phyloP scores from a whole-genome alignment of 37 sponge, comb jelly and placozoan species.

The Halichondria panicea region DNA sequence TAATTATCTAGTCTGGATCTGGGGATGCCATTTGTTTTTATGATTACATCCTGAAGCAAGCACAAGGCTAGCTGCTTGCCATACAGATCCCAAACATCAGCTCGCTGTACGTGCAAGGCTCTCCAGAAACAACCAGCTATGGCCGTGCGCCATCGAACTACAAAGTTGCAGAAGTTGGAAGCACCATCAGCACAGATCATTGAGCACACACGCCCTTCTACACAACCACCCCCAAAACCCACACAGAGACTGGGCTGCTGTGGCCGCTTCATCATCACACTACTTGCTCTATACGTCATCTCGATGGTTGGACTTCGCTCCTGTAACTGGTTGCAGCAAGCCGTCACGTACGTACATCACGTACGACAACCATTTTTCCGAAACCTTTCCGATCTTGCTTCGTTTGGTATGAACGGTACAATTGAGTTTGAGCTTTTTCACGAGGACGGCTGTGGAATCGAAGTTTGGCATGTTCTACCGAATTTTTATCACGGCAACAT shows the following conservation, averaged over 20 bases:
- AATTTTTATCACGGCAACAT: not conserved
- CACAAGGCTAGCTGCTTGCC: too few species aligned
- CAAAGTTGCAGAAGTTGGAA: too few species aligned
- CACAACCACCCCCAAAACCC: too few species aligned
- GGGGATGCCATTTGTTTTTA: too few species aligned
- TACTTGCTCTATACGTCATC: slow-evolving; percentile 24
- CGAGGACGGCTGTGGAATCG: slow-evolving; percentile 24
- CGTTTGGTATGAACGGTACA: slow-evolving; percentile 45
- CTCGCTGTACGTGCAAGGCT: too few species aligned
- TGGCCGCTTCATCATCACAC: not conserved
- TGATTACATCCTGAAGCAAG: too few species aligned
- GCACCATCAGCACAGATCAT: too few species aligned
- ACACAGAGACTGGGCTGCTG: not conserved
- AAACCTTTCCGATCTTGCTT: slow-evolving; percentile 56
- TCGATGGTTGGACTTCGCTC: slow-evolving; percentile 15
- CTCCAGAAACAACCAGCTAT: too few species aligned
- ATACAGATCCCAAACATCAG: too few species aligned
- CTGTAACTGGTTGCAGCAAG: slow-evolving; percentile 34
- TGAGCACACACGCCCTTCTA: too few species aligned
- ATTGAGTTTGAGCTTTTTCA: slow-evolving; percentile 46
- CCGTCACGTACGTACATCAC: slow-evolving; percentile 61
- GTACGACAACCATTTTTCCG: slow-evolving; percentile 54
- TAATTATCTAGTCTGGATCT: too few species aligned
- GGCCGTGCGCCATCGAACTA: too few species aligned
- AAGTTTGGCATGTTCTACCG: slow-evolving; percentile 66